Evolutionary conservation across 2,888 invertebrate genomes (phyloP), one percentile per base, ranked within the genome.

Genomic region (Polymixis flavicincta): DNA sequence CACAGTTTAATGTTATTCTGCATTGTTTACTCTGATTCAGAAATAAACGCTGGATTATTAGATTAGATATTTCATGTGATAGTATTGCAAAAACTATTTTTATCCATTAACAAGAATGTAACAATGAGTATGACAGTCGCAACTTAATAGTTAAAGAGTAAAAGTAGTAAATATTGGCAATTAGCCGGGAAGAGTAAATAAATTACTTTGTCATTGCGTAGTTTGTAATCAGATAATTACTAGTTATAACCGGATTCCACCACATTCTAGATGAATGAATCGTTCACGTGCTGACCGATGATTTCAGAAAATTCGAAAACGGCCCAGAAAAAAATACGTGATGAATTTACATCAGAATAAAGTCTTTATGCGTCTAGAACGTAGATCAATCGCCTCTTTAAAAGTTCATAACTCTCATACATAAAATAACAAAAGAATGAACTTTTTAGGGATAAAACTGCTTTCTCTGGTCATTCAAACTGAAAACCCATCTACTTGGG

Each of bases 211-310:
- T 70, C 45, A 60, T 57, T 68, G 52, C 48, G 61, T 61, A 45
- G 9, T 57, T 0, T 50, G 13, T 25, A 14, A 55, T 64, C 14
- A 14, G 45, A 19, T 42, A 28, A 67, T 63, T 71, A 42, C 63
- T 28, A 37, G 60, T 68, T 68, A 54, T 0, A n/a, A 52, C 54
- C 37, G 66, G 61, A 54, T 74, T 61, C 42, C 17, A 3, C 54
- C 11, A 60, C 63, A 74, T 74, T 71, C 52, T 71, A 71, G 42
- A 71, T 83, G 83, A 82, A 82, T 83, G 74, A 78, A 82, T 78
- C 57, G 22, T n/a, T 37, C 45, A 13, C 37, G 55, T 64, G 52
- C 19, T 52, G 59, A 32, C 52, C 22, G 19, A 55, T 66, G 59
- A 67, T 28, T 42, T 13, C 1, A 63, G 19, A 37, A 25, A 59